Base-by-base conservation (phyloP, 92 coral and sea anemone genomes). In the Bergia puertoricense region DNA sequence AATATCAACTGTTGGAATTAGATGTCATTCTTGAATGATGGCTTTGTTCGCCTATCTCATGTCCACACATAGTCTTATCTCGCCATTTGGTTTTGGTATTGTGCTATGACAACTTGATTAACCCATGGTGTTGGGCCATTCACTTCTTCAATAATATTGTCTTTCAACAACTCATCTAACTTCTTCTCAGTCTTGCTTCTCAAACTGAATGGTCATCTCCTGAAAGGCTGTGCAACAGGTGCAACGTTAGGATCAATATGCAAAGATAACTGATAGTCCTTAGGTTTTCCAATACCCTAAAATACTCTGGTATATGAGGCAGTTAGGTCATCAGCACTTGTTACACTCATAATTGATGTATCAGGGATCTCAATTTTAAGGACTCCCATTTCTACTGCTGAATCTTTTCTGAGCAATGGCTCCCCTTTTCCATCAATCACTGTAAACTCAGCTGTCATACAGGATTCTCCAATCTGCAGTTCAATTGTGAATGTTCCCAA, bases 1-100 rank as follows among this genome's bases (percentile, higher is more conserved):
- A 18, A 82, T 78, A 43, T 90, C 90, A 11, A 90, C 74, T 2
- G 90, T 86, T 11, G 90, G 93, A 13, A 81, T 90, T 1, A 88
- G 88, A 40, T 87, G 69, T 13, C 90, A 72, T 45, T 86, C 85
- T 9, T 84, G 23, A 14, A 79, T 23, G 4, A 86, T 86, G 1
- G 92, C 92, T 8, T 79, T 40, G 18, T 54, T 81, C 0, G 37
- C 85, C 5, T 6, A 16, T 0, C 41, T 22, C 85, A 81, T 81
- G 4, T 81, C 74, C 6, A 81, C 72, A 43, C 85, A 56, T 1
- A 81, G 40, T 5, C 85, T 10, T 18, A 81, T 51, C 15, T 51
- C 85, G n/a, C 69, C 72, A 0, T 72, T 16, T 9, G 40, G 76
- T 76, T 90, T 81, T 2, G 85, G 74, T 0, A 81, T 23, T 6